Percentiles rank a stretch among this genome's conserved stretches.
These are phyloP conservation scores for Eupsilia transversa DNA, from an alignment of 2,888 invertebrate genomes.

Conservation along the genomic window DNA sequence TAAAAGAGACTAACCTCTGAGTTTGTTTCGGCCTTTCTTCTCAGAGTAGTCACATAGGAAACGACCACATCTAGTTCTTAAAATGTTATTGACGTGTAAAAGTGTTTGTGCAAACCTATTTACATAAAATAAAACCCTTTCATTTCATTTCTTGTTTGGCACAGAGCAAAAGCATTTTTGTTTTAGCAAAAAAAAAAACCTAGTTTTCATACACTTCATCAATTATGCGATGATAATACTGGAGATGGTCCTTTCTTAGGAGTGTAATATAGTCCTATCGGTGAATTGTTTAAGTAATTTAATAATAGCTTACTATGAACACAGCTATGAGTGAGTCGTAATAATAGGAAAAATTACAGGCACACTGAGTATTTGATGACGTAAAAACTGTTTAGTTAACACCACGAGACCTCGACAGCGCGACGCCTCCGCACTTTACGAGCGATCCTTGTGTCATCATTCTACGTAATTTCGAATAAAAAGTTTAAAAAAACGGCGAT, in stretches of 20 bases:
- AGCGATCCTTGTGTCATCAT: conserved; percentile 21
- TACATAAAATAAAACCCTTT: no score
- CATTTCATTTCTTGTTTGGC: no score
- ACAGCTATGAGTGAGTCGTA: background rate
- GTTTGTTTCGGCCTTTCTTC: no score
- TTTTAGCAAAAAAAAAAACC: background rate
- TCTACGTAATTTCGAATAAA: conserved; percentile 11
- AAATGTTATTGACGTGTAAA: no score
- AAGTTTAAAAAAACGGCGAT: conserved; percentile 13
- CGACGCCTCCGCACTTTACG: conserved; percentile 2
- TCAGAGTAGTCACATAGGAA: no score
- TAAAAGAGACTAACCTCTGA: no score
- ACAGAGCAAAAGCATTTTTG: background rate
- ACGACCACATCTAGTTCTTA: no score
- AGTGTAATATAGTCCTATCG: background rate
- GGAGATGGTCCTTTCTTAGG: background rate
- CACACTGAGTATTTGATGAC: conserved; percentile 3
- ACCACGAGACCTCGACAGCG: background rate
- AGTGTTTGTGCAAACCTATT: no score
- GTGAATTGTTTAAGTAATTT: background rate
- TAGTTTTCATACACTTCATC: background rate
- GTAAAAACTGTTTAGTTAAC: conserved; percentile 8
- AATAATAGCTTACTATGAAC: conserved; percentile 2
- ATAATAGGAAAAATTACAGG: background rate
- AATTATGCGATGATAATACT: background rate